These are phyloP conservation scores for Poeciliopsis retropinna DNA, from an alignment of 2,113 vertebrate genomes.

Conservation along the genomic window DNA sequence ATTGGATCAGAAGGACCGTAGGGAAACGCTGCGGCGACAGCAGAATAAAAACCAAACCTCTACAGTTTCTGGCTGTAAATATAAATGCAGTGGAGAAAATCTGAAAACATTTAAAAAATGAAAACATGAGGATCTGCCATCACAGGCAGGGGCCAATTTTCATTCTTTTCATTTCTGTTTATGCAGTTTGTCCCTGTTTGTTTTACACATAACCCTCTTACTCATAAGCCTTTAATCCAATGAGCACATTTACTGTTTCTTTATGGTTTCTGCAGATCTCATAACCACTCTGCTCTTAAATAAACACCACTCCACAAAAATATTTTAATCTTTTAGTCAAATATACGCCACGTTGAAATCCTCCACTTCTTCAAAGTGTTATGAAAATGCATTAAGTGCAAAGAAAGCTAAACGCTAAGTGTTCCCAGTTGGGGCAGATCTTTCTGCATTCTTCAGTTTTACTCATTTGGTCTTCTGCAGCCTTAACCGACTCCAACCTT, in stretches of 20 bases:
- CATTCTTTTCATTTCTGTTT: constrained; percentile 17
- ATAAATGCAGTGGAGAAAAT: constrained; percentile 25
- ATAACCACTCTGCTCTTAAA: constrained; percentile 17
- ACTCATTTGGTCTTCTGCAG: constrained; percentile 7
- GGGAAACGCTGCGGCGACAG: constrained; percentile 17
- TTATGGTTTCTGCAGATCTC: constrained; percentile 14
- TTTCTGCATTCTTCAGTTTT: background rate
- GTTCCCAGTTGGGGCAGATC: background rate
- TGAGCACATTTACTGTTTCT: constrained; percentile 24
- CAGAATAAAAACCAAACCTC: constrained; percentile 32
- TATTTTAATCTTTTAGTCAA: constrained; percentile 9
- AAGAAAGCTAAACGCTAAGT: background rate
- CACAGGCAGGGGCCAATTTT: constrained; percentile 5
- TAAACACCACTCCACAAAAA: background rate
- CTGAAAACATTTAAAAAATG: constrained; percentile 1
- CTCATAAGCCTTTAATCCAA: constrained; percentile 35
- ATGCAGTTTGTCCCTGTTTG: constrained; percentile 17
- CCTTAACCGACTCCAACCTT: constrained; percentile 6
- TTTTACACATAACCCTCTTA: constrained; percentile 24
- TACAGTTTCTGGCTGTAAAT: constrained; percentile 35
- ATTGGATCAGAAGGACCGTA: background rate
- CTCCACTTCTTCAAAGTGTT: background rate
- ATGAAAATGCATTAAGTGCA: background rate
- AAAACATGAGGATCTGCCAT: constrained; percentile 19
- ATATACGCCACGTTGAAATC: background rate